These are phyloP conservation scores for Iguana delicatissima DNA, from an alignment of 2,797 vertebrate genomes.

Conservation along the genomic window DNA sequence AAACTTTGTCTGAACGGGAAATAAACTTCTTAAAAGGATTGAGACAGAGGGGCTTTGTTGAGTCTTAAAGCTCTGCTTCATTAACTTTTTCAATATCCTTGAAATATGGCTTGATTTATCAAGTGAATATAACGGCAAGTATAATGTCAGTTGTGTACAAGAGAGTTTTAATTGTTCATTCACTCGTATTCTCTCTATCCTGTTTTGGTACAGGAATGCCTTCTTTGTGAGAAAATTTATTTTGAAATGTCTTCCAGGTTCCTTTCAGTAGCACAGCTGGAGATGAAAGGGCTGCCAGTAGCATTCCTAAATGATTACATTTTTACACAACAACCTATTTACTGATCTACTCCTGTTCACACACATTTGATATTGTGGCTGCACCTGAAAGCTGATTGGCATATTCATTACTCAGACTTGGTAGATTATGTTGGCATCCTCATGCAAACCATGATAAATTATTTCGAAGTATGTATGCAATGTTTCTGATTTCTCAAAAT, in stretches of 20 bases:
- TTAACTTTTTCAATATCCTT: neutral
- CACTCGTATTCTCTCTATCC: neutral
- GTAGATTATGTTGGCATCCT: neutral
- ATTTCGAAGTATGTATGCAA: neutral
- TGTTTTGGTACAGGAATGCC: neutral
- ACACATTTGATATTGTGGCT: neutral
- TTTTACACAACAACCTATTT: neutral
- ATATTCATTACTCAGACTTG: constrained; percentile 3
- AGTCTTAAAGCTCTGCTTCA: constrained; percentile 23
- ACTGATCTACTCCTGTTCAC: neutral
- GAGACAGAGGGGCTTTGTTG: neutral
- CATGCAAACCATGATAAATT: neutral
- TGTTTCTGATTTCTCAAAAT: neutral
- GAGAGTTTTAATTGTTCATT: constrained; percentile 1
- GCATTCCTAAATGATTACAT: neutral
- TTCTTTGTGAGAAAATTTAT: neutral
- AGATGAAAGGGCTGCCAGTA: neutral
- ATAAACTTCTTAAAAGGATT: neutral
- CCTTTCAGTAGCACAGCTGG: constrained; percentile 7
- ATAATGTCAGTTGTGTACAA: constrained; percentile 23
- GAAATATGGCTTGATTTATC: constrained; percentile 29
- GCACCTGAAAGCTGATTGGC: neutral
- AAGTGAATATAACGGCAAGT: constrained; percentile 1
- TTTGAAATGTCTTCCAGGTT: neutral
- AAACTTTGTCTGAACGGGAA: neutral